Evolutionary conservation across 2,888 invertebrate genomes (phyloP).

Genomic region (Oscheius sp.): DNA sequence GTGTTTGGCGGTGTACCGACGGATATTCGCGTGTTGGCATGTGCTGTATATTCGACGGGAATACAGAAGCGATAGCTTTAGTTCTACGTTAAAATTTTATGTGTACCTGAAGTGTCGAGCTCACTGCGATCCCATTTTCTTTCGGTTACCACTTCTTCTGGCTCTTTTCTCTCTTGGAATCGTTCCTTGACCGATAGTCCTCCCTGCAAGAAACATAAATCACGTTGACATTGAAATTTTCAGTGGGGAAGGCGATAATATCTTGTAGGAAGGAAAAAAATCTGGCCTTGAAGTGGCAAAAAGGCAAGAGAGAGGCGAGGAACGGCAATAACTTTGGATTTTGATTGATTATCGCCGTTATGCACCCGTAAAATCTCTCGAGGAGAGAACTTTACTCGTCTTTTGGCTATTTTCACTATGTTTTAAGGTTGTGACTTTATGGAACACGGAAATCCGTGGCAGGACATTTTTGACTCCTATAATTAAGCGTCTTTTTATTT

Average conservation of each 20-base stretch:
- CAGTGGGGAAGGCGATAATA: neutral
- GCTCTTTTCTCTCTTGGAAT: conserved; percentile 66
- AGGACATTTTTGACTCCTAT: too few relatives aligned
- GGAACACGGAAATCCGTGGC: too few relatives aligned
- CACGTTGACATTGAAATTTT: neutral
- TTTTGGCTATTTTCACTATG: too few relatives aligned
- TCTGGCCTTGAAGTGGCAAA: neutral
- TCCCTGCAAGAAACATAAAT: conserved; percentile 51
- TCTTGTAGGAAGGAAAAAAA: neutral
- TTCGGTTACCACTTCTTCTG: conserved; percentile 47
- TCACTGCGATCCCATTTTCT: conserved; percentile 66
- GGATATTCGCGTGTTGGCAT: neutral
- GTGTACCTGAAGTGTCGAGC: conserved; percentile 66
- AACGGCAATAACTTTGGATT: neutral
- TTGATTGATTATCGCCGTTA: too few relatives aligned
- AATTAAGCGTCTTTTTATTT: too few relatives aligned
- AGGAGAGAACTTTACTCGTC: too few relatives aligned
- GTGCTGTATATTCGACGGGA: conserved; percentile 22
- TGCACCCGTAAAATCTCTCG: too few relatives aligned
- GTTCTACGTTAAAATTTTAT: neutral
- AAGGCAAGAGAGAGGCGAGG: neutral
- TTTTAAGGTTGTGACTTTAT: too few relatives aligned
- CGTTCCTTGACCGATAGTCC: conserved; percentile 68
- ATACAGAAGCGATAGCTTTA: neutral
- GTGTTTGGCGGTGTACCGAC: neutral